Conservation (phyloP, 2,888 invertebrate genomes). For the Sinodicranocentrus sp. region DNA sequence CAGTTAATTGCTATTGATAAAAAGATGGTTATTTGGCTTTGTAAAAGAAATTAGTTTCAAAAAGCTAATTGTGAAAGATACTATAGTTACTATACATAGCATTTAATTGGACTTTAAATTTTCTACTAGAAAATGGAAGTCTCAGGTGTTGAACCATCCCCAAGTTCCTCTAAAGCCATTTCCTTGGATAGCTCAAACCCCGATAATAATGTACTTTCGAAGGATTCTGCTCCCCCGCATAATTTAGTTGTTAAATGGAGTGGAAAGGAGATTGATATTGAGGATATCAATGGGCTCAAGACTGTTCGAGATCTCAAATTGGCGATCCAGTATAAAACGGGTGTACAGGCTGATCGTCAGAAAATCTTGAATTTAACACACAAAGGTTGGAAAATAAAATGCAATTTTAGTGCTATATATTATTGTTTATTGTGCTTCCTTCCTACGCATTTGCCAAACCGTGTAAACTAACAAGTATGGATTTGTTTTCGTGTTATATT, state of each 20-base stretch:
- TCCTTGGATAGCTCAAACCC: neutral
- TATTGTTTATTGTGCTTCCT: too few relatives aligned
- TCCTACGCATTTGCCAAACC: too few relatives aligned
- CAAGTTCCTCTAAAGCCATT: neutral
- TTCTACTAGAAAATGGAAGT: slow-evolving; percentile 4
- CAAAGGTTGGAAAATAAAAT: too few relatives aligned
- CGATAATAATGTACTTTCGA: neutral
- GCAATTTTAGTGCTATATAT: too few relatives aligned
- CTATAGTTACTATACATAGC: too few relatives aligned
- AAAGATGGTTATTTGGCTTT: too few relatives aligned
- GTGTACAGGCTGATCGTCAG: slow-evolving; percentile 94
- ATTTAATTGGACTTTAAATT: too few relatives aligned
- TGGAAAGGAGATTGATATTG: slow-evolving; percentile 91
- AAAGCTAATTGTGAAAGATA: too few relatives aligned
- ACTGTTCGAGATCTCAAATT: slow-evolving; percentile 89
- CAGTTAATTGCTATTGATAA: too few relatives aligned
- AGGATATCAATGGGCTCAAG: slow-evolving; percentile 87
- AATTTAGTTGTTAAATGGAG: slow-evolving; percentile 92
- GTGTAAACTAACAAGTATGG: neutral
- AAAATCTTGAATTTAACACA: slow-evolving; percentile 94
- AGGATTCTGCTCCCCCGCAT: slow-evolving; percentile 33
- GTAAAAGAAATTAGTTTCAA: too few relatives aligned
- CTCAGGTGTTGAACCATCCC: slow-evolving; percentile 10
- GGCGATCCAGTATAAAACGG: slow-evolving; percentile 91
- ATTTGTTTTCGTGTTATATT: neutral